Evolutionary conservation across 2,113 vertebrate genomes (phyloP).

Genomic region (Megaceryle maxima): DNA sequence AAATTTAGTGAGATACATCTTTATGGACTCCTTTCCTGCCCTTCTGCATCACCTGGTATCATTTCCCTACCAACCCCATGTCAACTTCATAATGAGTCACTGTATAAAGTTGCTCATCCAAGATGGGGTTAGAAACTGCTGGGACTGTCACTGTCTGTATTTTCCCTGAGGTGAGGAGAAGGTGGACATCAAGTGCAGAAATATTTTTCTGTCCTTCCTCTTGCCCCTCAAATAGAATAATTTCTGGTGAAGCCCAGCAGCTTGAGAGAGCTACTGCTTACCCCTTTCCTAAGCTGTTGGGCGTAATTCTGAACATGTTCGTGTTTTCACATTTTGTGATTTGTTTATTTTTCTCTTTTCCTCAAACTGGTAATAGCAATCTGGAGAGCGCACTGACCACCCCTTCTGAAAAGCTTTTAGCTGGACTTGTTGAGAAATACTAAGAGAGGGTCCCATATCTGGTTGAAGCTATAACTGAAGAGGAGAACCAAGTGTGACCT

Average conservation of each 20-base stretch:
- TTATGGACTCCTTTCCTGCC: neutral
- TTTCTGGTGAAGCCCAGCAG: neutral
- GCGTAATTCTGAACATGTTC: neutral
- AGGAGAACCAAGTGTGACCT: constrained; percentile 31
- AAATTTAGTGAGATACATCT: neutral
- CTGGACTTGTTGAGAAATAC: constrained; percentile 8
- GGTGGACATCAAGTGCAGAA: neutral
- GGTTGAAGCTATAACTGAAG: constrained; percentile 24
- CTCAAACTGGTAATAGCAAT: neutral
- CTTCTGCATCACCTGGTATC: neutral
- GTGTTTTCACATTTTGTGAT: neutral
- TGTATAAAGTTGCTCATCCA: neutral
- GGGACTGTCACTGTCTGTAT: neutral
- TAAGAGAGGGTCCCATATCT: neutral
- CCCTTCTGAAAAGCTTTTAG: neutral
- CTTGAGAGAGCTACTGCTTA: neutral
- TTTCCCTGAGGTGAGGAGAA: neutral
- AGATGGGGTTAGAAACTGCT: neutral
- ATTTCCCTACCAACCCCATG: neutral
- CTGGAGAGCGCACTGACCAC: neutral
- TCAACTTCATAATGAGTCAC: neutral
- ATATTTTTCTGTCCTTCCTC: neutral
- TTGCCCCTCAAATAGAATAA: neutral
- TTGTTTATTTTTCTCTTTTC: neutral
- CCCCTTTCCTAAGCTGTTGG: neutral